Base-by-base conservation (phyloP, 2,113 vertebrate genomes). In the Oreotrochilus melanogaster region DNA sequence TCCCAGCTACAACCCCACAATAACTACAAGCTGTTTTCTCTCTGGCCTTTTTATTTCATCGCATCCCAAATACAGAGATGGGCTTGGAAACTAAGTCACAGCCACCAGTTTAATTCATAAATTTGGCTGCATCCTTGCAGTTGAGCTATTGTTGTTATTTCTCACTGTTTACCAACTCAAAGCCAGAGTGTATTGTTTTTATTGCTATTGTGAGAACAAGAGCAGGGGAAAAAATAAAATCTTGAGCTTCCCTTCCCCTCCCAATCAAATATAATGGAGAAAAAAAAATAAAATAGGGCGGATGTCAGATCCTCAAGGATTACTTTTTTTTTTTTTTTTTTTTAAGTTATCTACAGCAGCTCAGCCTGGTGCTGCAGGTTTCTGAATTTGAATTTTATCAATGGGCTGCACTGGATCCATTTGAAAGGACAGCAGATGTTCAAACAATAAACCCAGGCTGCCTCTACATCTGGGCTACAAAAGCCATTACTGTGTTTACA, bases 351-450 rank as follows among this genome's bases (percentile, higher is more conserved):
- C 89, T 81, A 47, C 50, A 76, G 83, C 47, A 45, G 56, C 56
- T 92, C 33, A 70, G 85, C 24, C 88, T 75, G 10, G 8, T 16
- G 84, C 69, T 88, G 57, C 31, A 53, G 71, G 80, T 85, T 92
- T 89, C 23, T 53, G 70, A 80, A 91, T 14, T 80, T 94, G 95
- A 84, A 72, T 97, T 95, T 96, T 97, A 79, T 98, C 97, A 98
- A 97, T 97, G 97, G 95, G 75, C 73, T 78, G 88, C 69, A 64
- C 1, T 48, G 22, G 67, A 73, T 88, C 93, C 88, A 39, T 95
- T 94, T 95, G 90, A 93, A 92, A 95, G 93, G 96, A 61, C 78
- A 86, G 95, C 98, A 98, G 98, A 98, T 98, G 98, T 97, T 97
- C 9, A 37, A 98, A 98, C 98, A 98, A 98, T 98, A 95, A 97